Base-by-base conservation (phyloP, 2,113 vertebrate species). In the Cryptotis parvus region DNA sequence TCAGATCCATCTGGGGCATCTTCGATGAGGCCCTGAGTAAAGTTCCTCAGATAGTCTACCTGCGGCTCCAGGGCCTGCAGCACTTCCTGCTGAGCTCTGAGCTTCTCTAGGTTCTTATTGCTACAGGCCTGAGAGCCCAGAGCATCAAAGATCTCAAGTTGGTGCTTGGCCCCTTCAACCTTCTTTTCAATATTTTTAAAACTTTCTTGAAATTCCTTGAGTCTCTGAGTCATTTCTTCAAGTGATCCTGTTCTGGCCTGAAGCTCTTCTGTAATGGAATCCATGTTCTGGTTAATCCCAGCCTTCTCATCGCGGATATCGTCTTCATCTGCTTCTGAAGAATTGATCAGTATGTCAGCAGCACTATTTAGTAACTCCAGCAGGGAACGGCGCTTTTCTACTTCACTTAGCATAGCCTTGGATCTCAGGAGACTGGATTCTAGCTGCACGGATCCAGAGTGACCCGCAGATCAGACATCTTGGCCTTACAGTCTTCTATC, bases 161-260 rank as follows among this genome's bases (percentile, higher is more conserved):
- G 99, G 94, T 99, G 99, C 92, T 98, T 99, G 0, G 99, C 98
- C 27, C 98, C 98, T 97, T 99, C 99, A 68, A 99, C 97, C 89
- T 99, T 99, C 97, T 99, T 98, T 97, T 99, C 98, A 31, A 99
- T 99, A 68, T 98, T 98, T 96, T 98, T 99, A 95, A 98, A 97
- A 86, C 98, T 99, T 87, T 99, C 99, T 65, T 99, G 99, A 93
- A 99, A 99, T 97, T 99, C 99, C 94, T 98, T 99, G 84, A 99
- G 98, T 78, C 99, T 98, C 75, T 99, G 97, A 3, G 98, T 97
- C 98, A 99, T 98, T 94, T 99, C 99, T 94, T 99, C 99, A 58
- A 99, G 97, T 95, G 98, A 99, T 76, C 98, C 97, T 0, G 97
- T 98, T 96, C 98, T 98, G 89, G 96, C 95, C 4, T 99, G 98